These are phyloP conservation scores for Harpalus rubripes DNA, from an alignment of 2,888 invertebrate species.

Conservation along the genomic window DNA sequence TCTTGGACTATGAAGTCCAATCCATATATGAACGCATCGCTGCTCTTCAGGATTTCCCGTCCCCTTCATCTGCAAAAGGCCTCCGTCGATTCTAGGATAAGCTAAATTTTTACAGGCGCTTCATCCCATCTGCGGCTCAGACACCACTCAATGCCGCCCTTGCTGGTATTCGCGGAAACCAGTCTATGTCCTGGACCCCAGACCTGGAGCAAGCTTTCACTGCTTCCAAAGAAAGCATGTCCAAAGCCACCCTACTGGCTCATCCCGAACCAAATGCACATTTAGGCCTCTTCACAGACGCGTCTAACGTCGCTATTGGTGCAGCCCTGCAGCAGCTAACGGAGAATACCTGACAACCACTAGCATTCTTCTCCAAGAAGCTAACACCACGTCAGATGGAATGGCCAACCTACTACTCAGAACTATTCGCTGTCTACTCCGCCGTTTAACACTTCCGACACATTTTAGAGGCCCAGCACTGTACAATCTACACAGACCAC, in stretches of 20 bases:
- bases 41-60: constrained; percentile 69
- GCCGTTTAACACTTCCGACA: constrained; percentile 70
- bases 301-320: no score
- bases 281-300: constrained; percentile 13
- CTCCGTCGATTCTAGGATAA: constrained; percentile 71
- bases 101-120: constrained; percentile 72
- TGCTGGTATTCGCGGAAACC: no score
- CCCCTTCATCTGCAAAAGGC: constrained; percentile 69
- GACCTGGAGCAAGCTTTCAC: constrained; percentile 22
- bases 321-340: no score
- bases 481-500: constrained; percentile 68
- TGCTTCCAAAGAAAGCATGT: neutral
- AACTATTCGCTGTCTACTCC: constrained; percentile 73
- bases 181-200: constrained; percentile 71
- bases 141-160: constrained; percentile 71
- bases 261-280: neutral
- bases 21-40: constrained; percentile 69
- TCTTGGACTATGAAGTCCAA: constrained; percentile 68
- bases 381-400: neutral
- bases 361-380: constrained; percentile 20
- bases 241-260: neutral
- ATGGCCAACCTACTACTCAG: constrained; percentile 21
- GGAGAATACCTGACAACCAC: neutral
- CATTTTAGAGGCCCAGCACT: constrained; percentile 69
- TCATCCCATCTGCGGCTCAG: constrained; percentile 71